These are phyloP conservation scores for Hyposoter dolosus DNA, from an alignment of 2,888 invertebrate genomes.

Conservation along the genomic window DNA sequence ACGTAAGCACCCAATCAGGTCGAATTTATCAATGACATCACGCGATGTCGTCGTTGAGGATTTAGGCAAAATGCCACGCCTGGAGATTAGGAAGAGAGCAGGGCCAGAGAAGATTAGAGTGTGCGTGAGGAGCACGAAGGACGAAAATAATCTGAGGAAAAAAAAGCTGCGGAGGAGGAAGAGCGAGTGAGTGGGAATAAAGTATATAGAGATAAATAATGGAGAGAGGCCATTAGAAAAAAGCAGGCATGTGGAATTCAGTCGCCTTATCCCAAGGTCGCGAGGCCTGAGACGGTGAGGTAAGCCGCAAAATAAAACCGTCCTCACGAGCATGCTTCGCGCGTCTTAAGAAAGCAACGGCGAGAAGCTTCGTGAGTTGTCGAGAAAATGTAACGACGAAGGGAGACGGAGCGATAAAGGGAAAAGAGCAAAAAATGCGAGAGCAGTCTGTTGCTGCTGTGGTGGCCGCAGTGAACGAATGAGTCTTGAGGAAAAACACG, in stretches of 20 bases:
- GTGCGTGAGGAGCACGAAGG: conserved; percentile 59
- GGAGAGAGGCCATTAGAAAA: conserved; percentile 65
- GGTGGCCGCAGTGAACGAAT: conserved; percentile 14
- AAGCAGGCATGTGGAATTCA: conserved; percentile 69
- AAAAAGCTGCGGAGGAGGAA: conserved; percentile 37
- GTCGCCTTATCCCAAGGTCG: conserved; percentile 61
- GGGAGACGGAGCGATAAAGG: background rate
- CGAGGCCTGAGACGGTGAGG: conserved; percentile 47
- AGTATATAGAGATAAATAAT: conserved; percentile 64
- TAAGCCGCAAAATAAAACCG: conserved; percentile 77
- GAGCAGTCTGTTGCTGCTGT: background rate
- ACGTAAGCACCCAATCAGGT: conserved; percentile 72
- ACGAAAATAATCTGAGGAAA: conserved; percentile 50
- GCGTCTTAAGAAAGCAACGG: conserved; percentile 29
- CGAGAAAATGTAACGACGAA: conserved; percentile 1
- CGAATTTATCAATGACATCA: conserved; percentile 77
- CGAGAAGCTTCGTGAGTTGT: background rate
- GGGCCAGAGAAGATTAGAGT: background rate
- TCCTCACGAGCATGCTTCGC: conserved; percentile 59
- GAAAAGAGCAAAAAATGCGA: conserved; percentile 7
- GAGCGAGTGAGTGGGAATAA: conserved; percentile 33
- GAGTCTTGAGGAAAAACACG: conserved; percentile 23
- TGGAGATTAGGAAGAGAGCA: conserved; percentile 21
- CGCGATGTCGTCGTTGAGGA: conserved; percentile 73
- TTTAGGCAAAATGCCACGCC: conserved; percentile 75